Percentiles rank a stretch among this genome's conserved stretches.
phyloP scores from a whole-genome alignment of 2,113 vertebrate genomes.

The Probosciger aterrimus region DNA sequence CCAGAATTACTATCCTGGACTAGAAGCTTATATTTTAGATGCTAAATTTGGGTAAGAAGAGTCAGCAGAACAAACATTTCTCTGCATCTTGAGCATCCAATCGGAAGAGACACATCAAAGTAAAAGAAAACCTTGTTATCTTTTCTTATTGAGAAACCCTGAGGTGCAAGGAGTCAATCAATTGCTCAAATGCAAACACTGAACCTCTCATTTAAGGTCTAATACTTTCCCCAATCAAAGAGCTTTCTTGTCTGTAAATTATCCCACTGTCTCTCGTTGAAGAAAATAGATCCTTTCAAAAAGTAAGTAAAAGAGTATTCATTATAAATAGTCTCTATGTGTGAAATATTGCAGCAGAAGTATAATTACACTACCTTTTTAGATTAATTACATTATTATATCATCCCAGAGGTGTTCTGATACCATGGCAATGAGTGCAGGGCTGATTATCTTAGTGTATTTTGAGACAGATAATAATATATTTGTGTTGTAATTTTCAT shows the following conservation, averaged over 20 bases:
- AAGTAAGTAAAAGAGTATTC: neutral
- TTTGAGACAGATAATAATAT: constrained; percentile 5
- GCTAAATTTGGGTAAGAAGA: neutral
- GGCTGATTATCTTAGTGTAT: neutral
- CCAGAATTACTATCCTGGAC: neutral
- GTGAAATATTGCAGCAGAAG: constrained; percentile 19
- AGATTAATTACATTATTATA: constrained; percentile 35
- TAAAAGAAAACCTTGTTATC: neutral
- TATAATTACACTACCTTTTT: constrained; percentile 41
- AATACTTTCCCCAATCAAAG: neutral
- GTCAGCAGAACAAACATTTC: neutral
- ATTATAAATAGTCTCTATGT: neutral
- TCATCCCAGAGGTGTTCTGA: constrained; percentile 18
- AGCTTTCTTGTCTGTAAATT: neutral
- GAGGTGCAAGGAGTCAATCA: neutral
- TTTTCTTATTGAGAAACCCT: neutral
- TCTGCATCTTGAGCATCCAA: neutral
- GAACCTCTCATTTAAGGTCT: neutral
- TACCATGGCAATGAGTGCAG: constrained; percentile 15
- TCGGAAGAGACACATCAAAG: fast-evolving
- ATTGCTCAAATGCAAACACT: neutral
- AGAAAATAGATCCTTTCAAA: constrained; percentile 24
- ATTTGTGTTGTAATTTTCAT: constrained; percentile 20
- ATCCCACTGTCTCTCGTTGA: neutral
- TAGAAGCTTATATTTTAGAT: neutral